Conservation (phyloP, 2,113 vertebrate genomes). For the Origma solitaria region DNA sequence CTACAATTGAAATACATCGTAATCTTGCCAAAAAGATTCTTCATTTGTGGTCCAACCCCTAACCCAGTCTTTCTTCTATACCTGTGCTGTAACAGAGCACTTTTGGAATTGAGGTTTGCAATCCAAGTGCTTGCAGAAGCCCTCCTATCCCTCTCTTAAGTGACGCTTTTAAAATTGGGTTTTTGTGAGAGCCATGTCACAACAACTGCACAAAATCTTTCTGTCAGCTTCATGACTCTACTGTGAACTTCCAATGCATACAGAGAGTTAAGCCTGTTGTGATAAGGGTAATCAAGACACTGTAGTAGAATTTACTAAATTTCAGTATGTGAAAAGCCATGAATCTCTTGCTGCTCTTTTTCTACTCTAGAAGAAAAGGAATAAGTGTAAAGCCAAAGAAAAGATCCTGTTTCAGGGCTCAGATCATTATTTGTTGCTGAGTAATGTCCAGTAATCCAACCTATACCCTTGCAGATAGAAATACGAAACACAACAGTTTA, state of each 20-base stretch:
- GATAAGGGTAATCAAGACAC: neutral
- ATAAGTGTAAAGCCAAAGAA: constrained; percentile 5
- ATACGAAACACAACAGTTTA: constrained; percentile 1
- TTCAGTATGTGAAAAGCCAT: neutral
- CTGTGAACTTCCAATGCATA: neutral
- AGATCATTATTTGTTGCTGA: constrained; percentile 41
- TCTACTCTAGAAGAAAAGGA: neutral
- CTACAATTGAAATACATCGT: rapidly evolving
- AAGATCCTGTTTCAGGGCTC: neutral
- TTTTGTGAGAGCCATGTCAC: neutral
- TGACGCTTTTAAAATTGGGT: neutral
- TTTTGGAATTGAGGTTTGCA: neutral
- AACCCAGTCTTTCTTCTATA: neutral
- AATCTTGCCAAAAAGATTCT: neutral
- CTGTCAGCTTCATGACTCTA: neutral
- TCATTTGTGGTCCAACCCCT: neutral
- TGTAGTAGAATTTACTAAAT: neutral
- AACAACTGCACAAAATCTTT: neutral
- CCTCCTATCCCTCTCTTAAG: neutral
- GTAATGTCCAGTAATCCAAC: constrained; percentile 43
- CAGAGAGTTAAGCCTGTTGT: neutral
- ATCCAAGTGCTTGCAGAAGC: neutral
- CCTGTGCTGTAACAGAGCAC: neutral
- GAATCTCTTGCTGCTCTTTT: neutral
- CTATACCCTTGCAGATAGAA: constrained; percentile 12